Evolutionary conservation across 2,888 invertebrate species (phyloP).

Genomic region (Argynnis bischoffii): DNA sequence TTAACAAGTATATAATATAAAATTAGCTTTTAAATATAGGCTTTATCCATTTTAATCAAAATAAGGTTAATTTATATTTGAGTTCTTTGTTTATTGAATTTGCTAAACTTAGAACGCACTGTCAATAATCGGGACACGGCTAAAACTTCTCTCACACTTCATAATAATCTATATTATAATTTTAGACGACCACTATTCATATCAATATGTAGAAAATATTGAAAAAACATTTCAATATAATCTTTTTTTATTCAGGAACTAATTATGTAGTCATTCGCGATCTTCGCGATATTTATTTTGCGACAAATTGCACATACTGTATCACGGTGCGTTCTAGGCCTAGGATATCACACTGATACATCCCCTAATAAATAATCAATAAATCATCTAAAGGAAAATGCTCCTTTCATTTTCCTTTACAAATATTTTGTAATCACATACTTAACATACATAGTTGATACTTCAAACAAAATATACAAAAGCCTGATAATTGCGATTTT

Average conservation of each 20-base stretch:
- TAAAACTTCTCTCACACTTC: neutral
- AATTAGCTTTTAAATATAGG: constrained; percentile 22
- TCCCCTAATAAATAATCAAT: constrained; percentile 17
- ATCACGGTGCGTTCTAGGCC: constrained; percentile 22
- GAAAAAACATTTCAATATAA: neutral
- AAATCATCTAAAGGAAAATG: constrained; percentile 21
- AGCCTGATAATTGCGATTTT: too few species aligned
- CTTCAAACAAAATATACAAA: too few species aligned
- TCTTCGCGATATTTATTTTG: neutral
- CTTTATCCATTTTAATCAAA: constrained; percentile 9
- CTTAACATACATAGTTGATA: neutral
- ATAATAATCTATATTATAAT: too few species aligned
- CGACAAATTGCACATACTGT: neutral
- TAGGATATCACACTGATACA: constrained; percentile 8
- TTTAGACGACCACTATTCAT: too few species aligned
- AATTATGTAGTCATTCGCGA: constrained; percentile 2
- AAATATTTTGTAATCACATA: constrained; percentile 1
- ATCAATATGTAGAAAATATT: too few species aligned
- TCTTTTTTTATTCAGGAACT: neutral
- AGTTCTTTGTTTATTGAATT: constrained; percentile 14
- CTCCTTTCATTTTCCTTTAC: constrained; percentile 15
- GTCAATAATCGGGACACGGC: constrained; percentile 12
- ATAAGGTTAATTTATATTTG: constrained; percentile 3
- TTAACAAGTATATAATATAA: constrained; percentile 31
- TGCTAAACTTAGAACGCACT: constrained; percentile 21